Evolutionary conservation across 1,140 invertebrate species (phyloP), one percentile per base, ranked within the genome.

Genomic region (Pseudoatta argentina): DNA sequence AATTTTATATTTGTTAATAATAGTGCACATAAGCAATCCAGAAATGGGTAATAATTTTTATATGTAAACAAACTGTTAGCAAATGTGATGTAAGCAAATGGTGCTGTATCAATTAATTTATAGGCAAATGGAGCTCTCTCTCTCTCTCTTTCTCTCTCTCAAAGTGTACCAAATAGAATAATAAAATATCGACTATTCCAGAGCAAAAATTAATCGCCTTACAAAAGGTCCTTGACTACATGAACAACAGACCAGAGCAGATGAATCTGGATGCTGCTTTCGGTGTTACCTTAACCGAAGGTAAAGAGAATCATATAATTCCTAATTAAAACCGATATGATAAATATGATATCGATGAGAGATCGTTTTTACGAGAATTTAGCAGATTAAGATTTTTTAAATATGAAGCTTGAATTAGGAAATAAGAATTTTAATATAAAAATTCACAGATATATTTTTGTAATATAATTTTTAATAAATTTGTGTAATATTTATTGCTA

Each of bases 261-360:
- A 93, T 94, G 91, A 95, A 94, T 66, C 39, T 89, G 0, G 94
- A 94, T 76, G 87, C 86, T 5, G 90, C 88, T 59, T 92, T 92
- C 7, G 93, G 93, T 48, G n/a, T 94, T 14, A 92, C 94, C 0
- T 88, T 94, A 18, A 89, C 88, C 1, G 89, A 94, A 94, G 93
- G 94, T 94, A 91, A 87, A 48, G 48, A 34, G 5, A 64, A 64
- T 53, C 5, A 21, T 24, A 39, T 4, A 79, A 76, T 53, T 6
- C 2, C 0, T 1, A 34, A 51, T 30, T 51, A 86, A 7, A 81
- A 75, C 71, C 64, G 27, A 0, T 51, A 14, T 21, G 24, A 30
- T 63, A 27, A 24, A 5, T 34, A 8, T 51, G 14, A 48, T 64
- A 61, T 44, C 2, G 8, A 44, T 1, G 8, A 10, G 5, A 34